Percentiles rank a stretch among this genome's conserved stretches.
These are phyloP conservation scores for Ctenosaura bakeri DNA, from an alignment of 2,797 vertebrate genomes.

Conservation along the genomic window DNA sequence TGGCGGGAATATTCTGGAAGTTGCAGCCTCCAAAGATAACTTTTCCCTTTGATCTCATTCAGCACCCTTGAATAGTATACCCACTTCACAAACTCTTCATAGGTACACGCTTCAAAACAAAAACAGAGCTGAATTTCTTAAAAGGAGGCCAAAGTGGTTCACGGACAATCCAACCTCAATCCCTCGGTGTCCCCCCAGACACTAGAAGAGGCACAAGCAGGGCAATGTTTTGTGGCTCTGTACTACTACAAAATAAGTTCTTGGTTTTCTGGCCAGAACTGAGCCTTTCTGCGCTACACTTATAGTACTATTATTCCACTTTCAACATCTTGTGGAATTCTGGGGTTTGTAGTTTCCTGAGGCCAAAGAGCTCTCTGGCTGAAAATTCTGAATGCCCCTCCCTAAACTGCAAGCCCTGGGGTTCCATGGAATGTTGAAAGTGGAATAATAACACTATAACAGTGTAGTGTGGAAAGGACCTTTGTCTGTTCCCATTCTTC, in stretches of 20 bases:
- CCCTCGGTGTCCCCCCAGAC: not conserved
- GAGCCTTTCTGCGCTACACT: not conserved
- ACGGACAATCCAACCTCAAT: not conserved
- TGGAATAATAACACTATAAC: too few species aligned
- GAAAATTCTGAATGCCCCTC: too few species aligned
- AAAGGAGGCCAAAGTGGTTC: not conserved
- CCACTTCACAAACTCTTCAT: not conserved
- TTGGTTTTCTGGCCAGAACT: not conserved
- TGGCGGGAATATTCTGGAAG: too few species aligned
- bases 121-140: not conserved
- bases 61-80: not conserved
- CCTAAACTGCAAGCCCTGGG: too few species aligned
- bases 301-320: too few species aligned
- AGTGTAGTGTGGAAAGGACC: too few species aligned
- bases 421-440: too few species aligned
- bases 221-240: not conserved
- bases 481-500: not conserved
- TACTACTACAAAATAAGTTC: not conserved
- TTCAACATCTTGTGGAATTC: too few species aligned
- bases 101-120: not conserved
- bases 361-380: too few species aligned
- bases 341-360: too few species aligned
- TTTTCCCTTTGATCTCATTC: not conserved
- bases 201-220: not conserved
- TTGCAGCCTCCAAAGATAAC: too few species aligned